Evolutionary conservation across 2,113 vertebrate genomes (phyloP).

Genomic region (Sebastes schlegelii): DNA sequence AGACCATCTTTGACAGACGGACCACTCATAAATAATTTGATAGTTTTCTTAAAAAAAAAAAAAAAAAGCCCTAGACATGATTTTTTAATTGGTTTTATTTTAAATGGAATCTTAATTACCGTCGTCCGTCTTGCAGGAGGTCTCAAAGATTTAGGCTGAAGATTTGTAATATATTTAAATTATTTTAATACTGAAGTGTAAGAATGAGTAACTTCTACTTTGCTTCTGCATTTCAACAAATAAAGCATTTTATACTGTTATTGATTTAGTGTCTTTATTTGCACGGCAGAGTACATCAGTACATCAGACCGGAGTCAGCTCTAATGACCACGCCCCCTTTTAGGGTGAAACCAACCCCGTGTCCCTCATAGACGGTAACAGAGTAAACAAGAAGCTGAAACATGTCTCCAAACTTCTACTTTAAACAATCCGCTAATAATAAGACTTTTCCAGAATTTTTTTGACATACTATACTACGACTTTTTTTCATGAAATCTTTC

Average conservation of each 20-base stretch:
- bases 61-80: slow-evolving; percentile 9
- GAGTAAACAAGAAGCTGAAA: too few relatives aligned
- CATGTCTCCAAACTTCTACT: too few relatives aligned
- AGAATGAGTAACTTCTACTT: slow-evolving; percentile 36
- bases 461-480: too few relatives aligned
- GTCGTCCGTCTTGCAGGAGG: neutral
- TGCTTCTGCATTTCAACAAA: slow-evolving; percentile 67
- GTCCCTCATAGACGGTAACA: too few relatives aligned
- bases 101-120: slow-evolving; percentile 4
- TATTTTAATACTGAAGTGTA: slow-evolving; percentile 70
- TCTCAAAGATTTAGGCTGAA: slow-evolving; percentile 12
- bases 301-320: too few relatives aligned
- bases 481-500: too few relatives aligned
- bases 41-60: slow-evolving; percentile 9
- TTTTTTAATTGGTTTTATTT: slow-evolving; percentile 40
- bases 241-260: slow-evolving; percentile 72
- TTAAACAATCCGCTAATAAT: too few relatives aligned
- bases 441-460: too few relatives aligned
- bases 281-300: too few relatives aligned
- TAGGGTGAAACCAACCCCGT: too few relatives aligned
- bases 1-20: neutral
- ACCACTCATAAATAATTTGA: neutral
- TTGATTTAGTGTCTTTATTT: neutral
- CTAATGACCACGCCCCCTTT: too few relatives aligned
- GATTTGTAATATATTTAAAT: slow-evolving; percentile 73